Evolutionary conservation across 2,113 vertebrate genomes (phyloP).

Genomic region (Sturnira hondurensis): DNA sequence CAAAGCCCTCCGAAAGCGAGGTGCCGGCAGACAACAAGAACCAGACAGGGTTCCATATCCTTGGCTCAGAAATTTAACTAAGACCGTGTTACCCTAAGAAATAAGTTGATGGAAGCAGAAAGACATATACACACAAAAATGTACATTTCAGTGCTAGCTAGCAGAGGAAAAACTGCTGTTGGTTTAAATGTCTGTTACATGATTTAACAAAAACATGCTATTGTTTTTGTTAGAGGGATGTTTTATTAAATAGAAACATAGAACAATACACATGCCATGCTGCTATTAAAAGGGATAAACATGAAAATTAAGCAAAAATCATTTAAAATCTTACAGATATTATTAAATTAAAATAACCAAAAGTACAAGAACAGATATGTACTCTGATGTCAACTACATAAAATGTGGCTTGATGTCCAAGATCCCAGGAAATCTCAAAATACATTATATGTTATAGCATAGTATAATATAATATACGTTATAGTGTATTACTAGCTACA

Average conservation of each 20-base stretch:
- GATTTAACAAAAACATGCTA: too few species aligned
- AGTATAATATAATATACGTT: too few species aligned
- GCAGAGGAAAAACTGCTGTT: not conserved
- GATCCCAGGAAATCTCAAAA: not conserved
- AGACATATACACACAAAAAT: not conserved
- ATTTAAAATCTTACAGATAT: not conserved
- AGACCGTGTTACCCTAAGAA: not conserved
- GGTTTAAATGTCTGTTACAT: not conserved
- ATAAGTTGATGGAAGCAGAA: not conserved
- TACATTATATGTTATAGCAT: too few species aligned
- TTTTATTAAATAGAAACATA: not conserved
- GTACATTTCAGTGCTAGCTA: not conserved
- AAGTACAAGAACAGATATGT: not conserved
- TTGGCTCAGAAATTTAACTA: not conserved
- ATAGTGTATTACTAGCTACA: not conserved
- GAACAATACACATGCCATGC: not conserved
- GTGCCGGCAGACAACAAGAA: not conserved
- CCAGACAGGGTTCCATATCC: not conserved
- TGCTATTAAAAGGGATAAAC: not conserved
- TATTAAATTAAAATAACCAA: not conserved
- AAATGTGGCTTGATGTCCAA: not conserved
- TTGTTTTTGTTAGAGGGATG: not conserved
- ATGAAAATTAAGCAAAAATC: not conserved
- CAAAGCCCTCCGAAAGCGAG: not conserved
- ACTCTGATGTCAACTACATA: not conserved